Conservation (phyloP, 2,797 vertebrate species). For the Corythornis leucogaster region DNA sequence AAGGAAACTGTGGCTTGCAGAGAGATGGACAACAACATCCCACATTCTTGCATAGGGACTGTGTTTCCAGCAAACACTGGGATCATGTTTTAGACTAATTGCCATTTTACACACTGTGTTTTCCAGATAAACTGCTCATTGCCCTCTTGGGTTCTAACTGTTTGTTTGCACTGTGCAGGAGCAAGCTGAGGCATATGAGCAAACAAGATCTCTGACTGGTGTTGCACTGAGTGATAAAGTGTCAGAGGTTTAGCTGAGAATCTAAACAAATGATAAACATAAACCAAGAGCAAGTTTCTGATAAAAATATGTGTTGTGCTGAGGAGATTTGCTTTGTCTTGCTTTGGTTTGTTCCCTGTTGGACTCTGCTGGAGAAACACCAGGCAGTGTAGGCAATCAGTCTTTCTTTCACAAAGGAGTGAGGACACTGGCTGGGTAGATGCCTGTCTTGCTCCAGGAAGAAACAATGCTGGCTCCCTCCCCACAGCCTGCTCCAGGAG, state of each 20-base stretch:
- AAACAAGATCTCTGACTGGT: neutral
- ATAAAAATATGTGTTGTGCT: neutral
- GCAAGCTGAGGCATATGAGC: neutral
- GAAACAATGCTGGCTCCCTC: accelerated
- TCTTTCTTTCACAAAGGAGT: neutral
- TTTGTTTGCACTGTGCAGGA: neutral
- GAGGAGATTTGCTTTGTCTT: neutral
- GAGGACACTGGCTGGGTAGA: neutral
- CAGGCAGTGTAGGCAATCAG: neutral
- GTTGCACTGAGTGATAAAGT: neutral
- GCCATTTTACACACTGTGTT: neutral
- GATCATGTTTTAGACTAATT: neutral
- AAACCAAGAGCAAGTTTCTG: neutral
- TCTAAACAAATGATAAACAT: neutral
- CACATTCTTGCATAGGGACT: neutral
- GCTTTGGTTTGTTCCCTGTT: neutral
- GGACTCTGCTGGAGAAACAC: neutral
- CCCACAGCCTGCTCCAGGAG: neutral
- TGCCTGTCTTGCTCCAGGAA: neutral
- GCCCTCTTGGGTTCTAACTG: neutral
- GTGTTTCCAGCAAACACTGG: neutral
- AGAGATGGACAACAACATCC: neutral
- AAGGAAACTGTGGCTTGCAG: neutral
- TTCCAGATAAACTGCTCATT: neutral
- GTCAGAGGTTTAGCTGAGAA: neutral